Conservation (phyloP, 2,113 vertebrate genomes). For the Numida meleagris region DNA sequence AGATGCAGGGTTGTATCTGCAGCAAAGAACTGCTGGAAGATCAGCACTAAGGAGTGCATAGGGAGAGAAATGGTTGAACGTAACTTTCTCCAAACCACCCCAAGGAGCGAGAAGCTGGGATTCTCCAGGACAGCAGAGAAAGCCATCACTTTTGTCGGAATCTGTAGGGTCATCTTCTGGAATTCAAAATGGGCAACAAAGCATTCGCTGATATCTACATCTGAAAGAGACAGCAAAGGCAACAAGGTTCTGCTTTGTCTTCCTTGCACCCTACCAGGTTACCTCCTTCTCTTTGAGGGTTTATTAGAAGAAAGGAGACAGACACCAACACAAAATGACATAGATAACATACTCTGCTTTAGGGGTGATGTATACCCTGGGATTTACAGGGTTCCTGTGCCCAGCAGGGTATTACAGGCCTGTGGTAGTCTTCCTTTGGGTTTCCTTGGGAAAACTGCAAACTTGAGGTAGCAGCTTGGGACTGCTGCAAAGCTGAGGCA, state of each 20-base stretch:
- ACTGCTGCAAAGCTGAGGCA: not conserved
- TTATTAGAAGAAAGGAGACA: not conserved
- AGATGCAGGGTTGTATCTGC: not conserved
- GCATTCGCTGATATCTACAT: not conserved
- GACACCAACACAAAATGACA: accelerated
- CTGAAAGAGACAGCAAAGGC: not conserved
- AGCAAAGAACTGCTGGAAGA: not conserved
- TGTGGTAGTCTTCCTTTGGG: not conserved
- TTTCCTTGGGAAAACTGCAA: not conserved
- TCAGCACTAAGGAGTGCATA: not conserved
- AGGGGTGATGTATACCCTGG: not conserved
- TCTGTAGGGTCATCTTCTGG: not conserved
- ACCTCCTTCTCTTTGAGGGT: not conserved
- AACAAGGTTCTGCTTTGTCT: not conserved
- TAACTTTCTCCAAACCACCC: not conserved
- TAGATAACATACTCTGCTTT: not conserved
- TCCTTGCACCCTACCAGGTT: not conserved
- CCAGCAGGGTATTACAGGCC: not conserved
- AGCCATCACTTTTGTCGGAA: accelerated
- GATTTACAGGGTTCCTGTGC: not conserved
- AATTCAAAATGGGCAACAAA: not conserved
- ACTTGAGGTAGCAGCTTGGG: not conserved
- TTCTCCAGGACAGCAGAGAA: not conserved
- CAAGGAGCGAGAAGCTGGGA: not conserved
- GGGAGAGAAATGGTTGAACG: not conserved